phyloP scores from a whole-genome alignment of 30 jellyfish, hydroid and myxozoan genomes.

The Hydra vulgaris region DNA sequence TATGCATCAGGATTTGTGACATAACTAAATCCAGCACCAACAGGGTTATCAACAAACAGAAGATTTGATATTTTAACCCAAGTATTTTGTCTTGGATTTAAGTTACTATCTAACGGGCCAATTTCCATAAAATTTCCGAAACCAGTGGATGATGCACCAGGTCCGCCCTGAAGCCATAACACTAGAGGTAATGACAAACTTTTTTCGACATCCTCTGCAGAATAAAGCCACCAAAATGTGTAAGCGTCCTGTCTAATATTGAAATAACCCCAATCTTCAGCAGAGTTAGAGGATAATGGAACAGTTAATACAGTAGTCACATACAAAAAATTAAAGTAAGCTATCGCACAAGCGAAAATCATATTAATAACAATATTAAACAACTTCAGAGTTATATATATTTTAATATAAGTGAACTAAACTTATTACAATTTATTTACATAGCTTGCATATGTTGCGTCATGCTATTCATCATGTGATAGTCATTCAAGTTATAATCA shows the following conservation, averaged over 20 bases:
- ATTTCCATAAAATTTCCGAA: conserved; percentile 72
- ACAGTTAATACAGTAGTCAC: conserved; percentile 12
- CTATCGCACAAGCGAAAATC: background rate
- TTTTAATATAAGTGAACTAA: too few species aligned
- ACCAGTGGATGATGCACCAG: conserved; percentile 88
- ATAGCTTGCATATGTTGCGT: too few species aligned
- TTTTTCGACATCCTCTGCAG: conserved; percentile 40
- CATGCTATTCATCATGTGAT: too few species aligned
- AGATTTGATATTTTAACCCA: conserved; percentile 62
- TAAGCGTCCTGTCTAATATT: conserved; percentile 75
- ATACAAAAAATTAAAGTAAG: background rate
- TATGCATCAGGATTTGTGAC: conserved; percentile 49
- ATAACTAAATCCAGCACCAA: conserved; percentile 86
- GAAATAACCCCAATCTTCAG: conserved; percentile 89
- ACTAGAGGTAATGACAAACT: conserved; percentile 45
- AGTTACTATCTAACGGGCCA: conserved; percentile 63
- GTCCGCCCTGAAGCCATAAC: conserved; percentile 94
- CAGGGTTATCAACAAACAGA: conserved; percentile 80
- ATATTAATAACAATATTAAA: too few species aligned
- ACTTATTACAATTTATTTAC: too few species aligned
- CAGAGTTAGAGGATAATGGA: background rate
- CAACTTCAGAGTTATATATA: too few species aligned
- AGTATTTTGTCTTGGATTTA: conserved; percentile 60
- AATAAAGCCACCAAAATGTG: conserved; percentile 91
- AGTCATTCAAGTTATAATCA: too few species aligned